These are phyloP conservation scores for Phataginus tetradactyla DNA, from an alignment of 2,797 vertebrate genomes.

Conservation along the genomic window DNA sequence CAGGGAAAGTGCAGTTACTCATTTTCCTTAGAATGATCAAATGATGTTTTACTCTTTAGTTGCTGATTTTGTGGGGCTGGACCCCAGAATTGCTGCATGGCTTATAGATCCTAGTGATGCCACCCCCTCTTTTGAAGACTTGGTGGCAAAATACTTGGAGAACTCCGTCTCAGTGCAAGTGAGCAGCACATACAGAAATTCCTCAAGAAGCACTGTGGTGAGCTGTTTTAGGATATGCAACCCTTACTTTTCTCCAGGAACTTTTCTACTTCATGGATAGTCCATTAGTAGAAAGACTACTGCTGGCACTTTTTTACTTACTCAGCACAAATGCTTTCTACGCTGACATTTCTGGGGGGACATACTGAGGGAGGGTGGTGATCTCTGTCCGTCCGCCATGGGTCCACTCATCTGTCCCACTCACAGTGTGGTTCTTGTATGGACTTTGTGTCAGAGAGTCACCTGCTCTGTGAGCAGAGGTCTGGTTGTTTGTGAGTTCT, in stretches of 20 bases:
- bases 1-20: background rate
- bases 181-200: slow-evolving; percentile 23
- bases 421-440: background rate
- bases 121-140: slow-evolving; percentile 88
- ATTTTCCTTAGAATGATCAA: background rate
- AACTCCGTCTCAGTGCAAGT: slow-evolving; percentile 52
- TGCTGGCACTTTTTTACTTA: background rate
- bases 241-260: background rate
- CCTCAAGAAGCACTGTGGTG: slow-evolving; percentile 73
- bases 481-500: background rate
- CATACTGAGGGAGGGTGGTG: background rate
- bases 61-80: slow-evolving; percentile 88
- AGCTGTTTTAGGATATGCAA: slow-evolving; percentile 69
- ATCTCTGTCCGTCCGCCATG: background rate
- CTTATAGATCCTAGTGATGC: slow-evolving; percentile 92
- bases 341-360: background rate
- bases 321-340: background rate
- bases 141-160: slow-evolving; percentile 89
- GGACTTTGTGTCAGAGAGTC: background rate
- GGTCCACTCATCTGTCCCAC: background rate
- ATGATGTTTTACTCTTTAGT: slow-evolving; percentile 83
- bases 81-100: slow-evolving; percentile 95
- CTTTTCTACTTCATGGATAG: background rate
- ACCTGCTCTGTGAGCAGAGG: background rate
- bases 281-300: background rate